A percentile compares a stretch with the other conserved stretches of the same genome.
Conservation (phyloP, 1,140 invertebrate species). For the Bombus confusus region DNA sequence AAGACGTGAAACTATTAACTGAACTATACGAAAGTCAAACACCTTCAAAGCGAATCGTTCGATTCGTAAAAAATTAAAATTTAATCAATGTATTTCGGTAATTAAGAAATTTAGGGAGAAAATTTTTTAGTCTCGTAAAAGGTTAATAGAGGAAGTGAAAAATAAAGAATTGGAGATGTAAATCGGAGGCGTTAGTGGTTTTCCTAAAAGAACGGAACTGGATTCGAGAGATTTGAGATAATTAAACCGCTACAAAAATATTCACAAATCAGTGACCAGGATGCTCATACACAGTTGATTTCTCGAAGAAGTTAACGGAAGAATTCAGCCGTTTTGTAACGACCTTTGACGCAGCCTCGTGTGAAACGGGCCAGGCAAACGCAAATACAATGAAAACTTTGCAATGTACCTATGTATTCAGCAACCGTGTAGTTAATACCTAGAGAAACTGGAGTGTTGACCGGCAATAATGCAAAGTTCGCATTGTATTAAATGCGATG, state of each 20-base stretch:
- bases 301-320: constrained; percentile 61
- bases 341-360: constrained; percentile 52
- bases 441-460: constrained; percentile 56
- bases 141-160: neutral
- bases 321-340: constrained; percentile 32
- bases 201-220: too few relatives aligned
- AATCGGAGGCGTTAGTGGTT: too few relatives aligned
- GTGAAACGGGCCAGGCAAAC: constrained; percentile 59
- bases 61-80: too few relatives aligned
- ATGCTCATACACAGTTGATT: constrained; percentile 6
- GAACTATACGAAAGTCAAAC: too few relatives aligned
- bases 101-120: too few relatives aligned
- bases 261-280: constrained; percentile 18
- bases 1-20: too few relatives aligned
- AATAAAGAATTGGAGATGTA: neutral
- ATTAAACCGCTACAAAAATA: constrained; percentile 14
- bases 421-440: constrained; percentile 39
- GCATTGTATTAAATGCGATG: constrained; percentile 47
- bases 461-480: constrained; percentile 22
- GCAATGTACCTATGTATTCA: constrained; percentile 36
- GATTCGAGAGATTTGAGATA: neutral
- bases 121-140: neutral
- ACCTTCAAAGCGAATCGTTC: too few relatives aligned
- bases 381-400: constrained; percentile 57
- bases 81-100: too few relatives aligned